Conservation (phyloP, 2,797 vertebrate genomes). For the Taenioides sp. region DNA sequence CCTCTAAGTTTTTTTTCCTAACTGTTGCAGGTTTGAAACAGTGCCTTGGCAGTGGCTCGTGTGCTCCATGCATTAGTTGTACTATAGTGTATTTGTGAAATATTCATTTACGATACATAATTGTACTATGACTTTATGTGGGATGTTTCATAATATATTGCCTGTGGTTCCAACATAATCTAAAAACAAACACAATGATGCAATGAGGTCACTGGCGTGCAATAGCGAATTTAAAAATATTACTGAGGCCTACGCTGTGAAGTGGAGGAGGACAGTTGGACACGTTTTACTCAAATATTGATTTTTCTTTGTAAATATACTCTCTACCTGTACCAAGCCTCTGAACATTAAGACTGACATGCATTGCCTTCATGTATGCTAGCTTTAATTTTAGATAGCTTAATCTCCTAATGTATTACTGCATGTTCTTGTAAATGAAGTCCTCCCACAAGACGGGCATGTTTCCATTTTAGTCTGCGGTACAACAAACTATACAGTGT, state of each 20-base stretch:
- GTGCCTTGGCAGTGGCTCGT: too few species aligned
- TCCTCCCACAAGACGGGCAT: not conserved
- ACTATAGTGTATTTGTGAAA: too few species aligned
- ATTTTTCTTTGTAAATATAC: conserved; percentile 3
- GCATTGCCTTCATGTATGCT: not conserved
- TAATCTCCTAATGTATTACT: conserved; percentile 4
- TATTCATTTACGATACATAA: too few species aligned
- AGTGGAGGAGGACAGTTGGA: conserved; percentile 13
- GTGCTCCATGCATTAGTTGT: too few species aligned
- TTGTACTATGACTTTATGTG: not conserved
- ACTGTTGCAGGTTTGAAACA: too few species aligned
- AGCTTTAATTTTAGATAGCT: not conserved
- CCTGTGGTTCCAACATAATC: not conserved
- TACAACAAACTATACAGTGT: not conserved
- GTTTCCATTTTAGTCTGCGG: not conserved
- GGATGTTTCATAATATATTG: conserved; percentile 3
- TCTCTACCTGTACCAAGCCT: not conserved
- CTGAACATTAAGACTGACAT: conserved; percentile 4
- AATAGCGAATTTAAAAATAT: conserved; percentile 7
- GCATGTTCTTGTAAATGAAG: not conserved
- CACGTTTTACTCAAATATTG: conserved; percentile 6
- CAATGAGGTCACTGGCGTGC: conserved; percentile 11
- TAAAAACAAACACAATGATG: conserved; percentile 8
- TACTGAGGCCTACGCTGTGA: conserved; percentile 4
- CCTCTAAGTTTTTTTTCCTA: too few species aligned